Evolutionary conservation across 2,888 invertebrate species (phyloP).

Genomic region (Calameuta idolon): DNA sequence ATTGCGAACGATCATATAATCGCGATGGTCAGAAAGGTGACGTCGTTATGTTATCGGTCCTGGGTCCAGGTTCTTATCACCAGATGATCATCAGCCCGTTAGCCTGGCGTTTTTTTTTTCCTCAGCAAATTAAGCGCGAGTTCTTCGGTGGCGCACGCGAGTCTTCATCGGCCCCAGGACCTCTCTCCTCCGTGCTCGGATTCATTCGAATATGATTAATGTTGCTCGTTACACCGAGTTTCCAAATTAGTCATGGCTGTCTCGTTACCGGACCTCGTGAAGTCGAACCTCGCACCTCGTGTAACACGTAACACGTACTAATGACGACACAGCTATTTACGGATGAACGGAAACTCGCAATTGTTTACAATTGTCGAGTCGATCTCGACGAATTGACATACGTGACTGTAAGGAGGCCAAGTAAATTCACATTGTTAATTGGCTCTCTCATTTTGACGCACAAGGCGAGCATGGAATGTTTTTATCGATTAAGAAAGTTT

Average conservation of each 20-base stretch:
- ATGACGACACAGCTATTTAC: not conserved
- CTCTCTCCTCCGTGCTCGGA: not conserved
- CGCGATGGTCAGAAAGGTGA: not conserved
- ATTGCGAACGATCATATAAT: not conserved
- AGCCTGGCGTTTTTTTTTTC: not conserved
- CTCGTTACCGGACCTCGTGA: slow-evolving; percentile 13
- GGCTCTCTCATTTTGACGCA: not conserved
- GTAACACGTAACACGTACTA: not conserved
- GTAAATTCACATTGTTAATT: not conserved
- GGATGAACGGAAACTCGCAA: not conserved
- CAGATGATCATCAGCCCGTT: not conserved
- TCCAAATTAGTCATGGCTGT: slow-evolving; percentile 20
- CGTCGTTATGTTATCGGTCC: not conserved
- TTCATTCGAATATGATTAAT: slow-evolving; percentile 24
- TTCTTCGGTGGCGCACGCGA: slow-evolving; percentile 14
- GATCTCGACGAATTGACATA: not conserved
- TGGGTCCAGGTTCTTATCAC: not conserved
- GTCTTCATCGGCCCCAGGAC: not conserved
- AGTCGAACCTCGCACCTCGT: not conserved
- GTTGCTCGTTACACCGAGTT: slow-evolving; percentile 21
- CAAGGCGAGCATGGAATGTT: not conserved
- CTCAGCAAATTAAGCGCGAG: not conserved
- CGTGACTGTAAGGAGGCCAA: not conserved
- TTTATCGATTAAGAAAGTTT: not conserved
- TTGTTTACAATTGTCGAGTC: not conserved